phyloP scores from a whole-genome alignment of 2,888 invertebrate species.

The Bellardia pandia region DNA sequence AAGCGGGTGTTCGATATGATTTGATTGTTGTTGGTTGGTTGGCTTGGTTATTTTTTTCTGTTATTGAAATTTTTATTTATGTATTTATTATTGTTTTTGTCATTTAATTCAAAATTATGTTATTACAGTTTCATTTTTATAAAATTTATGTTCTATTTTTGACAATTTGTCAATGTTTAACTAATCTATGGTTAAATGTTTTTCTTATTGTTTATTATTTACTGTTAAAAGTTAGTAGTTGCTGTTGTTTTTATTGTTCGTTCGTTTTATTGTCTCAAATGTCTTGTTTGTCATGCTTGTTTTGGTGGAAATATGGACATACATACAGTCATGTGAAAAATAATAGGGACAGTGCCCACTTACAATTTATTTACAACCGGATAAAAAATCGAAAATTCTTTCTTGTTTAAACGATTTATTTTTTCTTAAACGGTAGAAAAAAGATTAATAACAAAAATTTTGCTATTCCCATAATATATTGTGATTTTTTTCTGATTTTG shows the following conservation, averaged over 20 bases:
- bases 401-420: no score
- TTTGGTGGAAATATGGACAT: no score
- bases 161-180: constrained; percentile 56
- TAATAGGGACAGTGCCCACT: no score
- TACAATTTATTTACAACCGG: no score
- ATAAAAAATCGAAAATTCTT: no score
- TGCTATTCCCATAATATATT: no score
- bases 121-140: not conserved
- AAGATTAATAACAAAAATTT: no score
- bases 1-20: constrained; percentile 40
- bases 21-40: not conserved
- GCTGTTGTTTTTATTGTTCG: constrained; percentile 6
- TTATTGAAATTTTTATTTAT: not conserved
- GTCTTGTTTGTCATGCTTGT: constrained; percentile 30
- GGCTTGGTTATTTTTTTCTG: not conserved
- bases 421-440: no score
- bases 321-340: no score
- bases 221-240: not conserved
- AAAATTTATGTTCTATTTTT: constrained; percentile 37
- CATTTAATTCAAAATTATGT: constrained; percentile 9
- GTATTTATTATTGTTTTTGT: constrained; percentile 11
- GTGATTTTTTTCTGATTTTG: no score
- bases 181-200: constrained; percentile 34
- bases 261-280: constrained; percentile 36
- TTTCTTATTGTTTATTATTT: not conserved